Evolutionary conservation across 1,140 invertebrate species (phyloP), one percentile per base, ranked within the genome.

Genomic region (Gonatopus flavifemur): DNA sequence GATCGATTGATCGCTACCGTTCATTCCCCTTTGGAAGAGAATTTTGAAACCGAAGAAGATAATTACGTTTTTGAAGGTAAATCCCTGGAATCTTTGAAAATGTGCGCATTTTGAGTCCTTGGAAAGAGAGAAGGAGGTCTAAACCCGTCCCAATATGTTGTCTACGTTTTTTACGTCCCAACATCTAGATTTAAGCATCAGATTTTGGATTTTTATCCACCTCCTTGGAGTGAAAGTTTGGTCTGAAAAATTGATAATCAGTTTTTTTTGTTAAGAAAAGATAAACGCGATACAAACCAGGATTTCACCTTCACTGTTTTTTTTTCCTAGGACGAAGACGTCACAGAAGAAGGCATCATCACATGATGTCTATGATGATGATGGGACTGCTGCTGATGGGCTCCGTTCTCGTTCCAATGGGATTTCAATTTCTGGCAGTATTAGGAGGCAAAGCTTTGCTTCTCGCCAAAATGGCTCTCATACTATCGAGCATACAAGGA

Each of bases 401-500:
- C 1, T 83, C 86, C 57, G 83, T 90, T 1, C 62, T 89, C 0
- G 78, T 89, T 8, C 87, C 88, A 1, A 85, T 90, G 84, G 87
- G 87, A 22, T 89, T 89, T 50, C 87, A 89, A 61, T 88, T 89
- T 63, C 74, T 90, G 0, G 86, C 88, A 0, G 85, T 89, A 0
- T 73, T 90, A 0, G 88, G 87, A 9, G 88, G 88, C 19, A 90
- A 90, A 73, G 87, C 88, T 0, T 61, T 90, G 1, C 59, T 90
- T 0, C 65, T 90, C 31, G 86, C 88, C 1, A 90, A 90, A 74
- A 84, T 90, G 81, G 88, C 88, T 0, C 67, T 90, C 2, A 81
- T 89, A n/a, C 64, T 90, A 1, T 86, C 87, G 8, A 87, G 86
- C 1, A 88, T 90, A 48, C 87, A 89, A 62, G 88, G 88, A 3